phyloP scores from a whole-genome alignment of 2,113 vertebrate species.

The Aphyosemion australe region DNA sequence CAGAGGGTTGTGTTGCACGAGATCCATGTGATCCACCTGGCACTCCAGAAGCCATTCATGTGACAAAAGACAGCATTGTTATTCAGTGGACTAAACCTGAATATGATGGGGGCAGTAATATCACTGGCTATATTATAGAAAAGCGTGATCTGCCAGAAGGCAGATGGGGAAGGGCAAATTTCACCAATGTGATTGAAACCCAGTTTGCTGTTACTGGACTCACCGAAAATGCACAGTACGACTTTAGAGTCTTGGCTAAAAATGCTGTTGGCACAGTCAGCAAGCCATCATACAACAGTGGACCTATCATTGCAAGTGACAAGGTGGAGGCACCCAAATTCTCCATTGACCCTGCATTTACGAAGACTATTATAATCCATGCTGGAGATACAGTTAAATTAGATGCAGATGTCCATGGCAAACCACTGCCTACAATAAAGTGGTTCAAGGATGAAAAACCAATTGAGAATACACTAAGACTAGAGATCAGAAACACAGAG shows the following conservation, averaged over 20 bases:
- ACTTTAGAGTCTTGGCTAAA: constrained; percentile 98
- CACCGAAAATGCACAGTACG: constrained; percentile 93
- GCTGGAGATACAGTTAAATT: constrained; percentile 94
- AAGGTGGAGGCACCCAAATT: constrained; percentile 91
- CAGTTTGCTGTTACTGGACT: constrained; percentile 94
- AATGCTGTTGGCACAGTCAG: constrained; percentile 93
- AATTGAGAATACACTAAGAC: constrained; percentile 89
- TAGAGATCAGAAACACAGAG: constrained; percentile 91
- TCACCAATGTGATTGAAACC: constrained; percentile 96
- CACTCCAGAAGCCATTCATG: constrained; percentile 88
- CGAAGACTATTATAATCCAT: constrained; percentile 87
- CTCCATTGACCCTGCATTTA: constrained; percentile 96
- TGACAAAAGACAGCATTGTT: constrained; percentile 90
- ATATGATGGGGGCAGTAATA: constrained; percentile 95
- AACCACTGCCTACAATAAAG: constrained; percentile 89
- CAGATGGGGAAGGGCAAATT: constrained; percentile 96
- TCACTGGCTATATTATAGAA: constrained; percentile 95
- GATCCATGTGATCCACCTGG: constrained; percentile 97
- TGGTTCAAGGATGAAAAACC: constrained; percentile 94
- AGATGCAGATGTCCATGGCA: constrained; percentile 93
- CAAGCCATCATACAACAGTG: constrained; percentile 95
- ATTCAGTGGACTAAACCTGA: constrained; percentile 95
- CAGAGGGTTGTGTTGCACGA: constrained; percentile 93
- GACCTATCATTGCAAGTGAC: constrained; percentile 93
- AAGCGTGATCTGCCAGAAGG: constrained; percentile 97